Base-by-base conservation (phyloP, 2,113 vertebrate species). In the Lophius piscatorius region DNA sequence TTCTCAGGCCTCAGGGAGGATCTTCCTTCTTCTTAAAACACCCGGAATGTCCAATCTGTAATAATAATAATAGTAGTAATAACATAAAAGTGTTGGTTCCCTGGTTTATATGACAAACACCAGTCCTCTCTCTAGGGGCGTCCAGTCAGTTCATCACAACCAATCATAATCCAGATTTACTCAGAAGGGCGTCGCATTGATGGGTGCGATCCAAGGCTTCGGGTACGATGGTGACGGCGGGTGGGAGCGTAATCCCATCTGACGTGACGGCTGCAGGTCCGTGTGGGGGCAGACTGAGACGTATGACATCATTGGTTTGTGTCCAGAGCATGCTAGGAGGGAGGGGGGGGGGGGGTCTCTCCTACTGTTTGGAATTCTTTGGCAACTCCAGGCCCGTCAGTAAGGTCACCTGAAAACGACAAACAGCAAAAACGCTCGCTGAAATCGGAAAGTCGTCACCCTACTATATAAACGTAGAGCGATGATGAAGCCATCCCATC, bases 341-440 rank as follows among this genome's bases (percentile, higher is more conserved):
- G 26, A 36, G 22, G 4, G 41, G 3, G 12, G 36, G 33, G 22
- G 48, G 29, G 24, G 3, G 56, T n/a, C n/a, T 51, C 12, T 50
- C 40, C 72, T 78, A 88, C 87, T 86, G 90, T 63, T 88, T 88
- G 54, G 92, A 78, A 67, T 74, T 93, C 63, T 94, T 94, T 58
- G 97, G 95, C 70, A 98, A 89, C 71, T 96, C 95, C 85, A 98
- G 80, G 73, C 97, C 97, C 0, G 95, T 96, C 57, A 94, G 89
- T 55, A 98, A 77, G 34, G 97, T 98, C 82, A 96, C 96, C 97
- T 98, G 81, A 3, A 71, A 51, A 41, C 68, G 77, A 76, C 82
- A 82, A 82, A 63, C 39, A 54, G 13, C n/a, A n/a, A n/a, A n/a
- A n/a, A n/a, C n/a, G n/a, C n/a, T n/a, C n/a, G n/a, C n/a, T n/a